Evolutionary conservation across 2,113 vertebrate species (phyloP).

Genomic region (Siniperca chuatsi): DNA sequence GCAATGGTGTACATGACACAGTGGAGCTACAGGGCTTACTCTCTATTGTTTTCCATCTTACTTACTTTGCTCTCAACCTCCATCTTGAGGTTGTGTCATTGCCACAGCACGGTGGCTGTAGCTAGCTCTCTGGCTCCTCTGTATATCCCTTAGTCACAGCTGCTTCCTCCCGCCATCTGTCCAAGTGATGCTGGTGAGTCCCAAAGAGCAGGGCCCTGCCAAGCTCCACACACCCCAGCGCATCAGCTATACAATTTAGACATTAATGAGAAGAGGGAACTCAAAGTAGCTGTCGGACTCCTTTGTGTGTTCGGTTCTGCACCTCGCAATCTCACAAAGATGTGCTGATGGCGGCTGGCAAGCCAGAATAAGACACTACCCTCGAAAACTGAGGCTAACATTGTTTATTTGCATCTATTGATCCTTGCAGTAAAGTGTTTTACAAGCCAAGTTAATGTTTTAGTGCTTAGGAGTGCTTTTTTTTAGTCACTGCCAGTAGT

Average conservation of each 20-base stretch:
- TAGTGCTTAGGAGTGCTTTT: neutral
- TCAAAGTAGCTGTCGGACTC: conserved; percentile 50
- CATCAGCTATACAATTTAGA: conserved; percentile 73
- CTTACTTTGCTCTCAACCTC: conserved; percentile 31
- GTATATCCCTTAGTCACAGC: conserved; percentile 63
- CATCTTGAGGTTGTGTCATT: conserved; percentile 44
- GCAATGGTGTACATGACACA: neutral
- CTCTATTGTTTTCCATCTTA: conserved; percentile 43
- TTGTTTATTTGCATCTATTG: conserved; percentile 42
- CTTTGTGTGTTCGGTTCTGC: conserved; percentile 15
- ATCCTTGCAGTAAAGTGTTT: conserved; percentile 15
- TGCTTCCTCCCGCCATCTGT: conserved; percentile 74
- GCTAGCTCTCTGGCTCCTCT: conserved; percentile 23
- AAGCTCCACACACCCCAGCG: conserved; percentile 38
- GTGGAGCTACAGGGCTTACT: neutral
- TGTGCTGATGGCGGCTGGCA: neutral
- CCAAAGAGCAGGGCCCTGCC: conserved; percentile 63
- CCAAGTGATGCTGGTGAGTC: conserved; percentile 59
- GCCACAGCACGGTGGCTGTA: conserved; percentile 13
- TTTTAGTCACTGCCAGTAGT: neutral
- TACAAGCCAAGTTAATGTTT: conserved; percentile 21
- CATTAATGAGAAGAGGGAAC: conserved; percentile 68
- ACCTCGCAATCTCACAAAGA: neutral
- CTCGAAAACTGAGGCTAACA: neutral
- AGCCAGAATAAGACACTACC: neutral